A percentile compares a stretch with the other conserved stretches of the same genome.
These are phyloP conservation scores for Vulpes vulpes DNA, from an alignment of 2,113 vertebrate genomes.

Conservation along the genomic window DNA sequence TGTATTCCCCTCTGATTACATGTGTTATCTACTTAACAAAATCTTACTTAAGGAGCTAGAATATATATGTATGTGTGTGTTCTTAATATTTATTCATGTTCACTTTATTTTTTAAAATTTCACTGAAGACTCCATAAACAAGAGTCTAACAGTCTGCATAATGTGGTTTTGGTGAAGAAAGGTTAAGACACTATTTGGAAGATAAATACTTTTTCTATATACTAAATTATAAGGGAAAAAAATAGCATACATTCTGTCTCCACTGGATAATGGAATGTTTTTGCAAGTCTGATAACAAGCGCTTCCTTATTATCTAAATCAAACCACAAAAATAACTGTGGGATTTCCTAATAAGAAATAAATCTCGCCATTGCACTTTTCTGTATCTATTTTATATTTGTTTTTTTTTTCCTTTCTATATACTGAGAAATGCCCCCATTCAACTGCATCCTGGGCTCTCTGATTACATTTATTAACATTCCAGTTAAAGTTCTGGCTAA, in stretches of 20 bases:
- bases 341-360: conserved; percentile 73
- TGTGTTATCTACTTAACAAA: conserved; percentile 67
- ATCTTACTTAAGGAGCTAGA: conserved; percentile 66
- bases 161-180: conserved; percentile 37
- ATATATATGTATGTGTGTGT: neutral
- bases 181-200: conserved; percentile 68
- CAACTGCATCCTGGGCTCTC: neutral
- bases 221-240: conserved; percentile 61
- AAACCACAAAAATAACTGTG: conserved; percentile 64
- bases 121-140: conserved; percentile 52
- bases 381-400: conserved; percentile 68
- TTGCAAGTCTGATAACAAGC: conserved; percentile 70
- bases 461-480: conserved; percentile 50
- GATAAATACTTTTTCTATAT: conserved; percentile 69
- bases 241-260: conserved; percentile 55
- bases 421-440: conserved; percentile 38
- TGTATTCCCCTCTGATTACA: conserved; percentile 73
- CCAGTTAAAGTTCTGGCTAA: conserved; percentile 43
- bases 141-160: conserved; percentile 25
- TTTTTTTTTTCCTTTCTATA: conserved; percentile 44
- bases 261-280: conserved; percentile 70
- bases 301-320: conserved; percentile 60
- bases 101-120: conserved; percentile 49
- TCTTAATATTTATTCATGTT: conserved; percentile 46
- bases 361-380: conserved; percentile 63